Evolutionary conservation across 2,797 vertebrate species (phyloP).

Genomic region (Spheniscus humboldti): DNA sequence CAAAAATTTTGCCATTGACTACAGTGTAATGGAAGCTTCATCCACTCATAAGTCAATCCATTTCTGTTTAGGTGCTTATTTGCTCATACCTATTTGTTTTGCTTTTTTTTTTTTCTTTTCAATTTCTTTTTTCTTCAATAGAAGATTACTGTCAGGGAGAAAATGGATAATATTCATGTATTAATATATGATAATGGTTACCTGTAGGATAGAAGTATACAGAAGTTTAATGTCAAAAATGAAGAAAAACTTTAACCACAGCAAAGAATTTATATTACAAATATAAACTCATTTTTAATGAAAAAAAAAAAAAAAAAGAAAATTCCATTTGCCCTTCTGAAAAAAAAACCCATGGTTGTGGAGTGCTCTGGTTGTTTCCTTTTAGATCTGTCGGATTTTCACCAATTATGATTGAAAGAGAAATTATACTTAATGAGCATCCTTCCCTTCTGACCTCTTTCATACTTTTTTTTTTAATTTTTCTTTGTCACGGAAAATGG

Average conservation of each 20-base stretch:
- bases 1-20: background rate
- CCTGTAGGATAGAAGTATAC: background rate
- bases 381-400: background rate
- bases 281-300: constrained; percentile 4
- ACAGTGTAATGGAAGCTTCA: background rate
- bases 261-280: background rate
- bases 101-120: background rate
- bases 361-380: background rate
- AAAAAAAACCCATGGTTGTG: background rate
- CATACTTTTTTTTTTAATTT: background rate
- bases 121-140: background rate
- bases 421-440: background rate
- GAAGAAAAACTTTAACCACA: background rate
- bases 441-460: background rate
- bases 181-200: background rate
- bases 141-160: background rate
- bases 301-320: background rate
- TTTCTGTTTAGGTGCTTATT: background rate
- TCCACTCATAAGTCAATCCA: background rate
- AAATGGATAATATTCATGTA: background rate
- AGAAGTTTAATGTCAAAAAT: background rate
- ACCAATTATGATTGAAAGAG: background rate
- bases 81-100: background rate
- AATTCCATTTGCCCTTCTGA: background rate
- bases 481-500: background rate